Base-by-base conservation (phyloP, 2,797 vertebrate species). In the Enteromius argenteus region DNA sequence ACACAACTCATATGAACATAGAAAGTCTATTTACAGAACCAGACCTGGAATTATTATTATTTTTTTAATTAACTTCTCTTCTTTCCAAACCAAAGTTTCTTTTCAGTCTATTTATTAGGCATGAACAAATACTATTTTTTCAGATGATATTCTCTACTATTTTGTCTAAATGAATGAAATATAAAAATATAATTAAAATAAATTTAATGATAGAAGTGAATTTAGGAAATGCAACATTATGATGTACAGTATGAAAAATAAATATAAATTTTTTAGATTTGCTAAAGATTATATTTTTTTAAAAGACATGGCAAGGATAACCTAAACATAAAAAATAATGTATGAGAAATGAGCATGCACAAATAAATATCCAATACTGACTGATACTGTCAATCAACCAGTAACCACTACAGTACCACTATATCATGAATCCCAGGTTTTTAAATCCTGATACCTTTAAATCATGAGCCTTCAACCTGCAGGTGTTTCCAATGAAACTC, bases 401-500 rank as follows among this genome's bases (percentile, higher is more conserved):
- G 14, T 56, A 75, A 56, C 3, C 11, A 23, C 39, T 53, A 53
- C 1, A 30, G 3, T 14, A 35, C 21, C 32, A 17, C 35, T 15
- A 15, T 39, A 17, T 37, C 51, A 56, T 23, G 19, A 32, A 39
- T 15, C 15, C 37, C 14, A 30, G 44, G 15, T 75, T 21, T 44
- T 27, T 62, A 51, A 11, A 23, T 14, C 8, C 66, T 27, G 21
- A 71, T 39, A 71, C 21, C 44, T 10, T 42, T 42, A 42, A 42
- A 75, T 39, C 71, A 11, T 37, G 1, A 44, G 39, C 39, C 53
- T 32, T 44, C 27, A 51, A 23, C 15, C n/a, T 9, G 19, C 60
- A 75, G 71, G 71, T 75, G 58, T 75, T 66, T 66, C 60, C 58
- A 56, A 56, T n/a, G 5, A 6, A 73, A 72, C 17, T 21, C 32